These are phyloP conservation scores for Centropus bengalensis DNA, from an alignment of 2,113 vertebrate genomes.

Conservation along the genomic window DNA sequence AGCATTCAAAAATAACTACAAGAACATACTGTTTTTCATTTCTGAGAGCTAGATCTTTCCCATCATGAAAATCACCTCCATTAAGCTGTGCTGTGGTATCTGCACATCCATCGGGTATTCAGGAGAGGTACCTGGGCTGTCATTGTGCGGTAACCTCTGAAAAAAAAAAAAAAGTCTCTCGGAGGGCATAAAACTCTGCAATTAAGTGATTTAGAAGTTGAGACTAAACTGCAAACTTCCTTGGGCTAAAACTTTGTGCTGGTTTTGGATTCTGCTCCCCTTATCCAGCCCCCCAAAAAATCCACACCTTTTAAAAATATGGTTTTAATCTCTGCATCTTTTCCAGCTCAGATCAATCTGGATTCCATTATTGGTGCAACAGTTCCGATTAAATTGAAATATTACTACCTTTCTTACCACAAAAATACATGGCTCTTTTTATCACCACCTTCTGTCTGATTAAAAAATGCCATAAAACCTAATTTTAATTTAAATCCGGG, in stretches of 20 bases:
- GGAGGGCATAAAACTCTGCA: constrained; percentile 19
- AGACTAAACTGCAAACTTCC: constrained; percentile 34
- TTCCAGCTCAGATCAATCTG: constrained; percentile 82
- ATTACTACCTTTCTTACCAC: constrained; percentile 83
- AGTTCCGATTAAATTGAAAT: constrained; percentile 85
- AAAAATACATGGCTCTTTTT: constrained; percentile 86
- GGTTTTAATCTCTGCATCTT: constrained; percentile 79
- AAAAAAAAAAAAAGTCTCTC: neutral
- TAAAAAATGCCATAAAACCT: constrained; percentile 90
- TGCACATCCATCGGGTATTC: constrained; percentile 25
- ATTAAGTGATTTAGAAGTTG: constrained; percentile 11
- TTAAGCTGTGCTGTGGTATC: neutral
- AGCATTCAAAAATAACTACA: constrained; percentile 66
- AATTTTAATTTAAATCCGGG: constrained; percentile 89
- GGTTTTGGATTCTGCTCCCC: constrained; percentile 22
- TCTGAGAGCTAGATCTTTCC: constrained; percentile 40
- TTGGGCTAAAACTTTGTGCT: constrained; percentile 23
- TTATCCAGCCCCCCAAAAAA: neutral
- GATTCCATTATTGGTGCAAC: constrained; percentile 84
- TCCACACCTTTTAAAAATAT: constrained; percentile 77
- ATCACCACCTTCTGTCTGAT: constrained; percentile 88
- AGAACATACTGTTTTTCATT: constrained; percentile 63
- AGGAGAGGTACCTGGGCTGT: constrained; percentile 45
- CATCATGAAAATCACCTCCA: neutral
- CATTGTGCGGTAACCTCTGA: constrained; percentile 11